phyloP scores from a whole-genome alignment of 2,888 invertebrate species.

The Alloscopus bannaensis region DNA sequence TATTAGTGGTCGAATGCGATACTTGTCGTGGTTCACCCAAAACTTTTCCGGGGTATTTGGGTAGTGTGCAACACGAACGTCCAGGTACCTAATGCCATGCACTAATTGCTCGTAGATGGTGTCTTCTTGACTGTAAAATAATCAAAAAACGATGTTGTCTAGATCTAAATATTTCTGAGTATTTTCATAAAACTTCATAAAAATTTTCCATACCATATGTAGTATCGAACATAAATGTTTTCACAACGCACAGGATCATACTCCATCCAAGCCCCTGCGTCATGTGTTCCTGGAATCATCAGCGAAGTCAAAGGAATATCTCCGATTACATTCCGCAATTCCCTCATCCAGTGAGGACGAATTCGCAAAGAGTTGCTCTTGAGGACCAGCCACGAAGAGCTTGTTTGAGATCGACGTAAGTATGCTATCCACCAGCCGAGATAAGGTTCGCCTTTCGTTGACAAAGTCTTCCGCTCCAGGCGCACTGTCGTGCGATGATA shows the following conservation, averaged over 20 bases:
- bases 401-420: conserved; percentile 73
- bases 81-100: conserved; percentile 88
- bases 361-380: conserved; percentile 82
- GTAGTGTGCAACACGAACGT: conserved; percentile 86
- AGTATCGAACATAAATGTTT: conserved; percentile 68
- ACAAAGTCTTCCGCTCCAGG: conserved; percentile 54
- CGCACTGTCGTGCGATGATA: conserved; percentile 62
- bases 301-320: conserved; percentile 80
- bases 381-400: conserved; percentile 67
- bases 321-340: conserved; percentile 76
- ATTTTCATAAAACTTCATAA: conserved; percentile 4
- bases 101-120: conserved; percentile 89
- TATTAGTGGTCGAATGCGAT: conserved; percentile 81
- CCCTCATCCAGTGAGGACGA: conserved; percentile 66
- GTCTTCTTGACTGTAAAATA: conserved; percentile 82
- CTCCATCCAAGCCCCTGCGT: conserved; percentile 79
- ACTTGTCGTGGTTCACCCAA: conserved; percentile 85
- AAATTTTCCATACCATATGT: conserved; percentile 64
- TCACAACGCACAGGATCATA: conserved; percentile 75
- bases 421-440: conserved; percentile 74
- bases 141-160: neutral
- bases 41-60: conserved; percentile 76
- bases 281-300: conserved; percentile 84
- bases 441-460: conserved; percentile 66
- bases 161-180: neutral